Base-by-base conservation (phyloP, 2,113 vertebrate genomes). In the Zosterops hypoxanthus region DNA sequence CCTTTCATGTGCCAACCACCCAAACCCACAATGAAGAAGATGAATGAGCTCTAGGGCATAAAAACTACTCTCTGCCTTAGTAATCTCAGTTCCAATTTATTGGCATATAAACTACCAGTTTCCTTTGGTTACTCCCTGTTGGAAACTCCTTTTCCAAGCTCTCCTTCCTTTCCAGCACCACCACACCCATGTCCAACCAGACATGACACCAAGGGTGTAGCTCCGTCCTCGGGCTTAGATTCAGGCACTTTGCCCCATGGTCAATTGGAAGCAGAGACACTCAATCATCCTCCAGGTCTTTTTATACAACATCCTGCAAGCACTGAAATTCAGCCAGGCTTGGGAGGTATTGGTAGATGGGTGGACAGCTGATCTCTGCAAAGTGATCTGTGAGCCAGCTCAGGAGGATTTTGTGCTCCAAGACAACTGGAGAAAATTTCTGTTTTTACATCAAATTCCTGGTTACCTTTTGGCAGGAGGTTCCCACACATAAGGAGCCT, bases 11-110 rank as follows among this genome's bases (percentile, higher is more conserved):
- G 34, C 72, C 72, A 80, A 34, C 57, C 50, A 73, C 47, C 59
- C 1, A 0, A 94, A 75, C 47, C 11, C 72, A 77, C 59, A 76
- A 65, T 12, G 64, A 39, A 81, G 44, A 21, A 88, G 69, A 90
- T 4, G 11, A 79, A 86, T 21, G 53, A 64, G n/a, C 36, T 64
- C 69, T 60, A 86, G 94, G 95, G 65, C 8, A 0, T 56, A 49
- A 72, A 69, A 86, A 86, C 71, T 26, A 34, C 49, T 84, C 46
- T 17, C 55, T 88, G 84, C 76, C 31, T 88, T 57, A 53, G 79
- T 80, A 94, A 97, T 86, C 78, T 73, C 78, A 24, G n/a, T 82
- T 94, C 66, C 73, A 96, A 88, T 85, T 80, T 70, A 73, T 25
- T 12, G 3, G 70, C 55, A 33, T 28, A 47, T 82, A 86, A 84